Base-by-base conservation (phyloP, 2,888 invertebrate genomes). In the Melanchra persicariae region DNA sequence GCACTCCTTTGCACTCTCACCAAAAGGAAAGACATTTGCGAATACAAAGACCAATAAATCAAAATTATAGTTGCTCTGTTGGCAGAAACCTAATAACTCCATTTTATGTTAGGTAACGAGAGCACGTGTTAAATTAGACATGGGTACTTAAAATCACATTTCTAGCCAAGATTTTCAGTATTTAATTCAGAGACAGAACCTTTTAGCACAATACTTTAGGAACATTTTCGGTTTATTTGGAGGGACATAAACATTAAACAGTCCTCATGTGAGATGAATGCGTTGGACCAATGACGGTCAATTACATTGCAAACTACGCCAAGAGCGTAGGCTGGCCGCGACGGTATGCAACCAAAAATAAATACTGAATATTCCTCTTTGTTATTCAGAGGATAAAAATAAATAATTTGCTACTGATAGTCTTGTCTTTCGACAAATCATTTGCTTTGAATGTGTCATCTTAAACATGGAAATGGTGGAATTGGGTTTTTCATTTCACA, bases 271-370 rank as follows among this genome's bases (percentile, higher is more conserved):
- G 57, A 64, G 63, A 79, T 59, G 30, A 60, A 74, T 67, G 49
- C 60, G 40, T 62, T 57, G n/a, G 57, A 71, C 58, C 54, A 75
- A 69, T 79, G 77, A 85, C 72, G 82, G 74, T 55, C 64, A 79
- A 79, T 79, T 81, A 70, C 64, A 70, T 37, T 51, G 72, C 78
- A 82, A 37, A 49, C 61, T 67, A 81, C 77, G 86, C 85, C 83
- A 86, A 82, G 79, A 76, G 86, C 83, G 85, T 85, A 81, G 85
- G 86, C 60, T 49, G 73, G 61, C 61, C 69, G 63, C 76, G 72
- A 59, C 61, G 79, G 67, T 68, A 76, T 78, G 84, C 52, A 15
- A 68, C 77, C 67, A 67, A 81, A 83, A 84, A 85, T 85, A 85
- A 74, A 74, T 74, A 30, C 58, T 24, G 57, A 74, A 81, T 81